These are phyloP conservation scores for Platyscapa corneri DNA, from an alignment of 1,140 invertebrate species.

Conservation along the genomic window DNA sequence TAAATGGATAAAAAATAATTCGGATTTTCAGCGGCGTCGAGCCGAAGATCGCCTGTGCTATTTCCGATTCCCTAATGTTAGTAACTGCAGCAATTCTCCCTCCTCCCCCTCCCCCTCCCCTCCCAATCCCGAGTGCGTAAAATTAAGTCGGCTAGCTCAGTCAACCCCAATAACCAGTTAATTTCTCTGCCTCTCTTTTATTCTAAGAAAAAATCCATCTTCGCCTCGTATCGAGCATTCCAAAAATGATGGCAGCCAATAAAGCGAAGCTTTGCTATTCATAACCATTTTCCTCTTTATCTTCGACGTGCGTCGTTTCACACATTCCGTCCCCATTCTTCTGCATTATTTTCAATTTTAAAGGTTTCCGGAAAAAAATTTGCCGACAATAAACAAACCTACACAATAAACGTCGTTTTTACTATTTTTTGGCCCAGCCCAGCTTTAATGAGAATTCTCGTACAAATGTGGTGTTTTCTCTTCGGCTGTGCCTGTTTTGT, in stretches of 20 bases:
- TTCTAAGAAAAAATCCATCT: constrained; percentile 31
- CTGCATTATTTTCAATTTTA: background rate
- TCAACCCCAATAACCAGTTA: constrained; percentile 9
- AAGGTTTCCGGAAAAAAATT: background rate
- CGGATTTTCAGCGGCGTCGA: background rate
- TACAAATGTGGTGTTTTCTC: background rate
- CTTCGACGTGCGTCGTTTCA: constrained; percentile 22
- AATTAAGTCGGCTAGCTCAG: background rate
- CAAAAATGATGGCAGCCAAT: constrained; percentile 38
- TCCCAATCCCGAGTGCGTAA: background rate
- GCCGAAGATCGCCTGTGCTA: background rate
- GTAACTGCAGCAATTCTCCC: background rate
- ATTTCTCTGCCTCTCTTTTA: background rate
- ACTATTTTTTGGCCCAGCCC: background rate
- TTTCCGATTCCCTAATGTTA: background rate
- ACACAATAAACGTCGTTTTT: background rate
- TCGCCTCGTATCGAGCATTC: constrained; percentile 38
- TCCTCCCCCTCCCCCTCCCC: background rate
- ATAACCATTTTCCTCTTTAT: constrained; percentile 43
- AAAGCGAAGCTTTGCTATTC: constrained; percentile 18
- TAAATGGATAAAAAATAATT: background rate
- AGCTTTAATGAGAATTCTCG: constrained; percentile 28
- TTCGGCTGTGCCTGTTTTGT: background rate
- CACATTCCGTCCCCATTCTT: constrained; percentile 3
- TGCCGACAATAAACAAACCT: constrained; percentile 20